Base-by-base conservation (phyloP, 2,888 invertebrate species). In the Ormyrus pomaceus region DNA sequence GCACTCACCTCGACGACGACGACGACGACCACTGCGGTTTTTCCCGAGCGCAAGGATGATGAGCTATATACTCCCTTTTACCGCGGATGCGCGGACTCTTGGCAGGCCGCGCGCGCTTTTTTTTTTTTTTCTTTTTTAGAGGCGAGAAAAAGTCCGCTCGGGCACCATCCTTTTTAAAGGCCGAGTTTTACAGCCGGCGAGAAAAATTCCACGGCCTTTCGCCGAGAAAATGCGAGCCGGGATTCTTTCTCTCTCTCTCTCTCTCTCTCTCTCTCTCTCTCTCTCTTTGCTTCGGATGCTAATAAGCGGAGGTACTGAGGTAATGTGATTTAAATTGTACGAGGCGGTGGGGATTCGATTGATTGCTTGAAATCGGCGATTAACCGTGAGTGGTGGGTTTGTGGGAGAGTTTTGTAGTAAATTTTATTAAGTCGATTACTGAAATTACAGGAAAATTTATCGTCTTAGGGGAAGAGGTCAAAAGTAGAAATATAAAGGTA, bases 241-340 rank as follows among this genome's bases (percentile, higher is more conserved):
- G 11, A 53, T 62, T 72, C 6, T 53, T 72, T 45, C n/a, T n/a
- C n/a, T n/a, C n/a, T n/a, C n/a, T n/a, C n/a, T 59, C 51, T 46
- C 53, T 62, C 7, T 55, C 1, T 50, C 0, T 10, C 11, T 51
- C 5, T 50, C 11, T 55, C 6, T 19, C 7, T 50, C 46, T 10
- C 13, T 56, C n/a, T n/a, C n/a, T 56, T n/a, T 2, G n/a, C n/a
- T n/a, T 56, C n/a, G 56, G 13, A 9, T 56, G 56, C 34, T 34
- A 34, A n/a, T n/a, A 56, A 56, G 19, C 4, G 34, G 34, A 34
- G 19, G 19, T 19, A 19, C 19, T 65, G 13, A 19, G 51, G 50
- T 48, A 65, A 65, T 65, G 65, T 51, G 10, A 51, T 65, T 51
- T 65, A 65, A 65, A 65, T 65, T 65, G 4, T 34, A 34, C 34